These are phyloP conservation scores for Ginglymostoma cirratum DNA, from an alignment of 2,113 vertebrate species.

Conservation along the genomic window DNA sequence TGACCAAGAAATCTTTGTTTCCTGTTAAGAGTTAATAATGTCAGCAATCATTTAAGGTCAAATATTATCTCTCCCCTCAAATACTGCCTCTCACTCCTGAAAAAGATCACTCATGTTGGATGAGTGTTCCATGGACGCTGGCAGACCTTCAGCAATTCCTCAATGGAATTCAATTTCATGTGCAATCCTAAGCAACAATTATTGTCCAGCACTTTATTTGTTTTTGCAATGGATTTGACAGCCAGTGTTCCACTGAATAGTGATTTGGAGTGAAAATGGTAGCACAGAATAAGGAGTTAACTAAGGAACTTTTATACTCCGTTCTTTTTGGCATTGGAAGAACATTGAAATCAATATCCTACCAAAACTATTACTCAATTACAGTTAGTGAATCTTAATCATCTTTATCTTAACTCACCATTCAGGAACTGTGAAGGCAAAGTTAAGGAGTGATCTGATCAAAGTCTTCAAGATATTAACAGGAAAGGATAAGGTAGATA, in stretches of 20 bases:
- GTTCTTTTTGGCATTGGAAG: background rate
- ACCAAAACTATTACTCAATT: background rate
- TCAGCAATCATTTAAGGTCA: background rate
- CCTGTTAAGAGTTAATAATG: background rate
- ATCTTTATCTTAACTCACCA: background rate
- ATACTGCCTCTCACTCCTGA: background rate
- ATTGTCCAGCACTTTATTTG: background rate
- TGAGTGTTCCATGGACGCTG: background rate
- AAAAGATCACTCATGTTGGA: background rate
- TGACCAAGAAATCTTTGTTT: background rate
- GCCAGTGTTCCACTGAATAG: background rate
- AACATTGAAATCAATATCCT: background rate
- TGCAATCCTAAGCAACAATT: background rate
- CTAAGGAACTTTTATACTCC: background rate
- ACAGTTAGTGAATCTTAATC: background rate
- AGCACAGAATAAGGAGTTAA: background rate
- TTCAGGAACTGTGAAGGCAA: background rate
- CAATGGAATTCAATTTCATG: background rate
- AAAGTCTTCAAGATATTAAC: too few species aligned
- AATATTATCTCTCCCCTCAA: background rate
- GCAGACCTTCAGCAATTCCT: background rate
- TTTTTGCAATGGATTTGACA: background rate
- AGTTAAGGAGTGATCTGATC: too few species aligned
- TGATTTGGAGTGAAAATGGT: background rate
- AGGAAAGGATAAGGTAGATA: too few species aligned